phyloP scores from a whole-genome alignment of 2,797 vertebrate genomes.

The Gallirallus australis region DNA sequence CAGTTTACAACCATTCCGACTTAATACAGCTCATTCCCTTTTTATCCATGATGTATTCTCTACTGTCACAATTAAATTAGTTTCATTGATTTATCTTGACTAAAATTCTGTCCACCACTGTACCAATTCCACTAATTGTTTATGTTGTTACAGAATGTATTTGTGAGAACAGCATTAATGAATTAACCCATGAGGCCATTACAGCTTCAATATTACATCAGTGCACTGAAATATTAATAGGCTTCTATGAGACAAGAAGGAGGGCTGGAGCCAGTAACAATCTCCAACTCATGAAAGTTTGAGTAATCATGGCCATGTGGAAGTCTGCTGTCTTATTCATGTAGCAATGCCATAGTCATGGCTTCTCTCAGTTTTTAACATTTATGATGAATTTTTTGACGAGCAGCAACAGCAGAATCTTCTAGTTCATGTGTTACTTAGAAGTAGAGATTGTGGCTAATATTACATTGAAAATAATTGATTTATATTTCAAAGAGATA shows the following conservation, averaged over 20 bases:
- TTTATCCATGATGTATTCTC: background rate
- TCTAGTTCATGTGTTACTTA: conserved; percentile 72
- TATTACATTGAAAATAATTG: conserved; percentile 69
- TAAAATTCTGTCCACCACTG: background rate
- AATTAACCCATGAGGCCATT: background rate
- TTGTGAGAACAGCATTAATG: background rate
- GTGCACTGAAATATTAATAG: background rate
- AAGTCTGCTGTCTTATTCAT: conserved; percentile 30
- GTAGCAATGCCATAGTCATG: conserved; percentile 3
- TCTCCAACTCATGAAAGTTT: conserved; percentile 17
- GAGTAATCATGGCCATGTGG: conserved; percentile 54
- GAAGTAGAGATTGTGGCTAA: conserved; percentile 61
- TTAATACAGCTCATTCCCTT: background rate
- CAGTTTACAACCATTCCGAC: background rate
- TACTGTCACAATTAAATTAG: background rate
- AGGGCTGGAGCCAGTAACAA: background rate
- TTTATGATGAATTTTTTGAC: conserved; percentile 70
- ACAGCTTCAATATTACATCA: background rate
- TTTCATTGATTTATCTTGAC: background rate
- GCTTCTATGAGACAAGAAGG: background rate
- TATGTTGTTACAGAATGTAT: background rate
- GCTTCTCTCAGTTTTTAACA: conserved; percentile 45
- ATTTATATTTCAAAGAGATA: conserved; percentile 63
- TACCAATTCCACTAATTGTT: background rate
- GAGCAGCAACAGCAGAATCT: conserved; percentile 54